These are phyloP conservation scores for Peromyscus attwateri DNA, from an alignment of 2,797 vertebrate genomes.

Conservation along the genomic window DNA sequence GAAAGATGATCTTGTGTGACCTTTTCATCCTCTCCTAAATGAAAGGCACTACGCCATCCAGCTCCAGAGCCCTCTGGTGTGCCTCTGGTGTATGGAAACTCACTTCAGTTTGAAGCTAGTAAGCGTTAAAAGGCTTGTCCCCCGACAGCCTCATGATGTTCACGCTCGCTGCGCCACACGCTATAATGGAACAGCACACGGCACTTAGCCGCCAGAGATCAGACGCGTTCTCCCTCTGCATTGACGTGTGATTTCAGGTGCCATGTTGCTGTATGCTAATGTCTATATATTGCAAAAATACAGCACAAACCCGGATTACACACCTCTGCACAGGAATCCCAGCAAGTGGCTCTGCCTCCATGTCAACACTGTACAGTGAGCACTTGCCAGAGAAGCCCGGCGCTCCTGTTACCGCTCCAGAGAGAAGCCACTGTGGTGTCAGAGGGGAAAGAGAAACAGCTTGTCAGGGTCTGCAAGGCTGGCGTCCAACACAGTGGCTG, in stretches of 20 bases:
- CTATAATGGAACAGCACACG: neutral
- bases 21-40: neutral
- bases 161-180: rapidly evolving
- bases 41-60: rapidly evolving
- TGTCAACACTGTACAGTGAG: neutral
- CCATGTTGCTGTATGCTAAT: conserved; percentile 44
- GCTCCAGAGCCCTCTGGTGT: neutral
- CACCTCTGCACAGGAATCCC: neutral
- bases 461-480: rapidly evolving
- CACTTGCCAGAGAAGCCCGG: neutral
- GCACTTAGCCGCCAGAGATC: neutral
- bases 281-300: conserved; percentile 45
- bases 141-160: neutral
- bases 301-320: neutral
- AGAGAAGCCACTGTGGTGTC: neutral
- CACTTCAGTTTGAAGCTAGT: neutral
- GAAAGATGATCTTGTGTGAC: neutral
- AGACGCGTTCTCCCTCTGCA: neutral
- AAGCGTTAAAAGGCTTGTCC: neutral
- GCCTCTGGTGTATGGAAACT: neutral
- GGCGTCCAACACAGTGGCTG: rapidly evolving
- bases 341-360: neutral
- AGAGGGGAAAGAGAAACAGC: neutral
- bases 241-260: neutral
- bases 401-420: neutral